A percentile compares a stretch with the other conserved stretches of the same genome.
phyloP scores from a whole-genome alignment of 1,140 invertebrate genomes.

The Temnothorax longispinosus region DNA sequence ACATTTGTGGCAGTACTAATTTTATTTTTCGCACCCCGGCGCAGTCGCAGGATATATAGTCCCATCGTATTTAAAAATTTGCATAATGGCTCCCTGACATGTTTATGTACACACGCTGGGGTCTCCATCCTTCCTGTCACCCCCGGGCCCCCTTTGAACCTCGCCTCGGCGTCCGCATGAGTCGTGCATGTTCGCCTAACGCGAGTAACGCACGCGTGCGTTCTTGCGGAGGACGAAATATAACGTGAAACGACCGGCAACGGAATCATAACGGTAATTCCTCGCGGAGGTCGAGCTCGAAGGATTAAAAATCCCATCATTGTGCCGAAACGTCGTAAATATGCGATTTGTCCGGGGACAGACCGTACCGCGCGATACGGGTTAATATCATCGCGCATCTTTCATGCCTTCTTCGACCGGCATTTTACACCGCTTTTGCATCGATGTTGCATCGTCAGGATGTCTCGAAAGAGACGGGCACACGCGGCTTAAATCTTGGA shows the following conservation, averaged over 20 bases:
- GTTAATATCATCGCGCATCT: slow-evolving; percentile 73
- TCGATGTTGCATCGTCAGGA: slow-evolving; percentile 1
- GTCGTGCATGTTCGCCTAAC: slow-evolving; percentile 65
- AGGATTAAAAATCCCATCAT: slow-evolving; percentile 82
- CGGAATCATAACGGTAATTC: slow-evolving; percentile 54
- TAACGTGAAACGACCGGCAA: slow-evolving; percentile 69
- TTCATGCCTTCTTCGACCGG: slow-evolving; percentile 10
- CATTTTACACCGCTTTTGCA: slow-evolving; percentile 10
- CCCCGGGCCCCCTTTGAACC: slow-evolving; percentile 18
- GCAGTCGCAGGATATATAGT: slow-evolving; percentile 75
- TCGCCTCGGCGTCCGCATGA: background rate
- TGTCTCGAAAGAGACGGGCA: slow-evolving; percentile 15
- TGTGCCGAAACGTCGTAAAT: slow-evolving; percentile 81
- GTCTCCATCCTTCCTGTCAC: slow-evolving; percentile 43
- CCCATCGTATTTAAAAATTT: slow-evolving; percentile 84
- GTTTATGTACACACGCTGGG: slow-evolving; percentile 82
- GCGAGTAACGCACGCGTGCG: slow-evolving; percentile 29
- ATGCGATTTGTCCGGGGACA: slow-evolving; percentile 81
- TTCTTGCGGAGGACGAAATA: slow-evolving; percentile 64
- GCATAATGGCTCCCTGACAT: slow-evolving; percentile 83
- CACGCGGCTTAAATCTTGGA: slow-evolving; percentile 74
- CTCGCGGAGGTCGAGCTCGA: slow-evolving; percentile 61
- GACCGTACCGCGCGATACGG: slow-evolving; percentile 70
- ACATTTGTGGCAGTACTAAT: slow-evolving; percentile 80
- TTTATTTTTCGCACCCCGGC: slow-evolving; percentile 81